These are phyloP conservation scores for Didymodactylos carnosus DNA, from an alignment of 2,888 invertebrate species.

Conservation along the genomic window DNA sequence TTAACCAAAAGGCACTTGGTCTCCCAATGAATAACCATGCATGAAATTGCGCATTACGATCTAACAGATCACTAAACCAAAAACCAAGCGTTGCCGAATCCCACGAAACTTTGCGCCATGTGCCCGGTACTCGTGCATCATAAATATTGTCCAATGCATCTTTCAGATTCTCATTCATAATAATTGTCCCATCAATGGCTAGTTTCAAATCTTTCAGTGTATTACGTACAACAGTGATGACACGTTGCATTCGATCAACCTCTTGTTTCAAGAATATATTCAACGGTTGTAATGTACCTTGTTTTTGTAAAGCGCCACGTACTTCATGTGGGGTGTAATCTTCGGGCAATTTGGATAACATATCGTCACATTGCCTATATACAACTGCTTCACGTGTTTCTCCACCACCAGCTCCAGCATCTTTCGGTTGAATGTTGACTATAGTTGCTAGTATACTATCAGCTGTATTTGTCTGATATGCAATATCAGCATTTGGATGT, in stretches of 20 bases:
- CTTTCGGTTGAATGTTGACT: constrained; percentile 85
- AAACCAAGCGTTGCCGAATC: constrained; percentile 91
- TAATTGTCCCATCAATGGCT: constrained; percentile 86
- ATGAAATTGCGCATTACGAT: constrained; percentile 68
- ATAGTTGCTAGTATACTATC: constrained; percentile 71
- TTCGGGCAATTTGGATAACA: constrained; percentile 63
- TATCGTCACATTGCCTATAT: constrained; percentile 72
- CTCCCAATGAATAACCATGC: constrained; percentile 58
- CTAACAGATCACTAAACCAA: constrained; percentile 87
- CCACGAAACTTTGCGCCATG: constrained; percentile 90
- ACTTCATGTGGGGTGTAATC: constrained; percentile 67
- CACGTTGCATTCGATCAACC: constrained; percentile 60
- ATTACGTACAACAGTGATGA: constrained; percentile 53
- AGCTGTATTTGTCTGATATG: constrained; percentile 82
- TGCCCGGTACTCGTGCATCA: constrained; percentile 73
- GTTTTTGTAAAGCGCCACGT: constrained; percentile 62
- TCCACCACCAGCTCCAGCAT: constrained; percentile 60
- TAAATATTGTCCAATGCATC: constrained; percentile 84
- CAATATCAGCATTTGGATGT: constrained; percentile 84
- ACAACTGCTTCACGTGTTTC: constrained; percentile 80
- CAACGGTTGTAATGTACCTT: constrained; percentile 81
- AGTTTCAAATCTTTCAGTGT: constrained; percentile 70
- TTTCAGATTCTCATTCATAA: constrained; percentile 73
- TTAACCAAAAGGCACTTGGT: constrained; percentile 84
- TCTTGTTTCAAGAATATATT: constrained; percentile 66